Percentiles rank a stretch among this genome's conserved stretches.
These are phyloP conservation scores for Natator depressus DNA, from an alignment of 2,113 vertebrate genomes.

Conservation along the genomic window DNA sequence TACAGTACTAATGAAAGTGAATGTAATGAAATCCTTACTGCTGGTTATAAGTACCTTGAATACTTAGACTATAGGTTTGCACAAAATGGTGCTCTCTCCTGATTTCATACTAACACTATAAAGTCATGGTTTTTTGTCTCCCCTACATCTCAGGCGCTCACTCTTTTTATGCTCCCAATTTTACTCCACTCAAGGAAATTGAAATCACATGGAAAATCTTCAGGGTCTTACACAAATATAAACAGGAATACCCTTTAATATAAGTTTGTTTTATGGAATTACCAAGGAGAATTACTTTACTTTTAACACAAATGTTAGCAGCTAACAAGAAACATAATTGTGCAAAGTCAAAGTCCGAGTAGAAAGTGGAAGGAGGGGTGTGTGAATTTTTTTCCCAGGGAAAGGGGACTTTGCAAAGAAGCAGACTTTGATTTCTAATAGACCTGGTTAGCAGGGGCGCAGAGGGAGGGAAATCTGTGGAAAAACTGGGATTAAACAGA, in stretches of 20 bases:
- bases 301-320: not conserved
- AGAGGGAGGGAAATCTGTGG: not conserved
- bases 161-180: not conserved
- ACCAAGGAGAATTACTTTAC: not conserved
- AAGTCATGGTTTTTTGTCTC: not conserved
- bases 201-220: not conserved
- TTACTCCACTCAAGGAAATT: not conserved
- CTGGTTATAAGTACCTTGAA: not conserved
- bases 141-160: not conserved
- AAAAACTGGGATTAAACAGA: not conserved
- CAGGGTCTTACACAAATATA: not conserved
- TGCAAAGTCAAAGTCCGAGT: not conserved
- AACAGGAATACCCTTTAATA: not conserved
- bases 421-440: not conserved
- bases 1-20: not conserved
- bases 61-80: not conserved
- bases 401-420: not conserved
- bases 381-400: not conserved
- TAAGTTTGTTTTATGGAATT: not conserved
- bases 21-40: not conserved
- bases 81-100: not conserved
- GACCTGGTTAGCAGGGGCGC: not conserved
- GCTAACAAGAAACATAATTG: not conserved
- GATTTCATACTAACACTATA: not conserved
- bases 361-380: not conserved